A percentile compares a stretch with the other conserved stretches of the same genome.
These are phyloP conservation scores for Myzus persicae DNA, from an alignment of 1,140 invertebrate genomes.

Conservation along the genomic window DNA sequence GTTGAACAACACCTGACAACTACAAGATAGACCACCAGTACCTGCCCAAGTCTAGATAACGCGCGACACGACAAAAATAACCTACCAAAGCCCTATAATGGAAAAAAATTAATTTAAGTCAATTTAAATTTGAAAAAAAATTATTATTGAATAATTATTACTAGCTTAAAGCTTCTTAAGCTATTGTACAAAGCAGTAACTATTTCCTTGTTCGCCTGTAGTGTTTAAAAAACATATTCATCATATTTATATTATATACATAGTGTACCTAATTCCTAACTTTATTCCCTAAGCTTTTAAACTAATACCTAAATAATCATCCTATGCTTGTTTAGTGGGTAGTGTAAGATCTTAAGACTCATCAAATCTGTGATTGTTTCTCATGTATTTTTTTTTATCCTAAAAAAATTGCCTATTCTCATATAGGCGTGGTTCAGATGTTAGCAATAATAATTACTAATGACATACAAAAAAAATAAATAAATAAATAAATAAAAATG, in stretches of 20 bases:
- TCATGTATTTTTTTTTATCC: slow-evolving; percentile 49
- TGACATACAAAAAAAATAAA: slow-evolving; percentile 2
- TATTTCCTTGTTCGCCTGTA: slow-evolving; percentile 23
- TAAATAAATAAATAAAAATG: slow-evolving; percentile 27
- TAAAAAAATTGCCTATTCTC: slow-evolving; percentile 16
- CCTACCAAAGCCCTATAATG: neutral
- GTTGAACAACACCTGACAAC: slow-evolving; percentile 61
- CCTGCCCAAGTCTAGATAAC: slow-evolving; percentile 41
- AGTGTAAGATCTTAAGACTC: slow-evolving; percentile 58
- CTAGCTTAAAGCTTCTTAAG: slow-evolving; percentile 33
- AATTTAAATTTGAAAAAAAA: neutral
- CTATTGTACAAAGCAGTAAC: slow-evolving; percentile 29
- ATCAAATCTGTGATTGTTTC: slow-evolving; percentile 59
- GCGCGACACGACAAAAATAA: slow-evolving; percentile 19
- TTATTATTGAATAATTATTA: slow-evolving; percentile 15
- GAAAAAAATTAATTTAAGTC: slow-evolving; percentile 13
- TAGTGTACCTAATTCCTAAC: slow-evolving; percentile 33
- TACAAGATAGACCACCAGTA: slow-evolving; percentile 47
- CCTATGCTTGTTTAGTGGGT: slow-evolving; percentile 52
- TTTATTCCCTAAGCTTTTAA: slow-evolving; percentile 56
- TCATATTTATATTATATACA: slow-evolving; percentile 4
- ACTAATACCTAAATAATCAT: slow-evolving; percentile 43
- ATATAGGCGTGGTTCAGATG: slow-evolving; percentile 15
- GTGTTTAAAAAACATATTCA: neutral
- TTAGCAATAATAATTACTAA: slow-evolving; percentile 54